These are phyloP conservation scores for Stomatorhinus ivindoensis DNA, from an alignment of 2,113 vertebrate species.

Conservation along the genomic window DNA sequence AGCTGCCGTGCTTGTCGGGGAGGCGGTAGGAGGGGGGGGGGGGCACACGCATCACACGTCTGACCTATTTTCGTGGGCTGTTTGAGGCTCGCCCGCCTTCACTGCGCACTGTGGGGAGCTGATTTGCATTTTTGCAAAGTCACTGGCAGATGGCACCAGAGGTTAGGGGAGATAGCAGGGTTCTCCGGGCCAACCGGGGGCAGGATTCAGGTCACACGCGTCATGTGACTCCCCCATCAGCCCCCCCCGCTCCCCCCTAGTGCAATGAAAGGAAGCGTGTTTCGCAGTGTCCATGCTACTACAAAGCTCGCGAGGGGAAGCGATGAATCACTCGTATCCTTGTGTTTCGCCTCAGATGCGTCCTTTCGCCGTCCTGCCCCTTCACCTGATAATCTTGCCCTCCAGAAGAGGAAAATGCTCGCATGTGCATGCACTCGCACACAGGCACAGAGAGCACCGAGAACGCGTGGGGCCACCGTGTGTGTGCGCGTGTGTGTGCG, in stretches of 20 bases:
- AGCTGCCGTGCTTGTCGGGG: background rate
- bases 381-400: background rate
- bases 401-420: conserved; percentile 14
- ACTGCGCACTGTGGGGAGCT: conserved; percentile 39
- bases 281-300: background rate
- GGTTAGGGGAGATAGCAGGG: conserved; percentile 33
- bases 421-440: background rate
- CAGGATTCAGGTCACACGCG: conserved; percentile 30
- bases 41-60: conserved; percentile 18
- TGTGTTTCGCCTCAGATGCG: conserved; percentile 28
- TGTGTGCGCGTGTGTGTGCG: background rate
- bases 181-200: conserved; percentile 6
- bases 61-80: conserved; percentile 48
- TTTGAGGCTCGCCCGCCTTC: conserved; percentile 22
- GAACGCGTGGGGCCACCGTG: background rate
- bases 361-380: conserved; percentile 9
- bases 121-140: conserved; percentile 50
- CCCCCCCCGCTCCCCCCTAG: background rate
- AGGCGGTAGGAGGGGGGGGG: background rate
- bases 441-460: background rate
- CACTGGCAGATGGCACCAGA: conserved; percentile 45
- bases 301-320: background rate
- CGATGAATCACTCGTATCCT: conserved; percentile 22
- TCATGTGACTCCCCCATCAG: conserved; percentile 11
- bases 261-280: conserved; percentile 18